phyloP scores from a whole-genome alignment of 1,140 invertebrate species.

The Patella vulgata region DNA sequence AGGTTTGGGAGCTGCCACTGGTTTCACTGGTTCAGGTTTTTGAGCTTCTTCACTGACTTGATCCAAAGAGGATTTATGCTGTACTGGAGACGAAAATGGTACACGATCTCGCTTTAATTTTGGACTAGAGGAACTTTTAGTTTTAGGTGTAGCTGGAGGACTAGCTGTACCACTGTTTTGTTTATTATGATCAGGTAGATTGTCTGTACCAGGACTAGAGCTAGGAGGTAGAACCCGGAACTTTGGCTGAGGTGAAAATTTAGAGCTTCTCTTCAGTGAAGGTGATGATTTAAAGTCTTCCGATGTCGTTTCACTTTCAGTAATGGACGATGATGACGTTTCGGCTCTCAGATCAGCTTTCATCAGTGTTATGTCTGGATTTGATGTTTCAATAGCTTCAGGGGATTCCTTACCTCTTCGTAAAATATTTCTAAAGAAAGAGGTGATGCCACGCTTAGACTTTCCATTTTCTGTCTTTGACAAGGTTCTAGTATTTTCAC shows the following conservation, averaged over 20 bases:
- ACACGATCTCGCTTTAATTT: slow-evolving; percentile 27
- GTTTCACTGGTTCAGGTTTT: not conserved
- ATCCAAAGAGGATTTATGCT: slow-evolving; percentile 7
- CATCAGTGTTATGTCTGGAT: slow-evolving; percentile 35
- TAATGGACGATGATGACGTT: not conserved
- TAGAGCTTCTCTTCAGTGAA: slow-evolving; percentile 7
- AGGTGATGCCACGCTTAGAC: slow-evolving; percentile 47
- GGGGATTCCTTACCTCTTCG: slow-evolving; percentile 47
- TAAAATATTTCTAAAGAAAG: slow-evolving; percentile 55
- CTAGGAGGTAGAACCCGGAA: slow-evolving; percentile 22
- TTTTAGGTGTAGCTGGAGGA: not conserved
- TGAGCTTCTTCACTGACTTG: not conserved
- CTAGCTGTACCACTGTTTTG: not conserved
- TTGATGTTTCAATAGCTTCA: slow-evolving; percentile 30
- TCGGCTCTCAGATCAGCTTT: slow-evolving; percentile 16
- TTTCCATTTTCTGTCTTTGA: slow-evolving; percentile 19
- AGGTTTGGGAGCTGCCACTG: not conserved
- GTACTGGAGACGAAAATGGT: slow-evolving; percentile 29
- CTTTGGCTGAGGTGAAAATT: slow-evolving; percentile 23
- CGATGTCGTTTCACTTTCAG: not conserved
- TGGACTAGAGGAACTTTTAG: slow-evolving; percentile 32
- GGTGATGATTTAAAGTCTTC: slow-evolving; percentile 6
- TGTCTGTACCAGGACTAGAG: not conserved
- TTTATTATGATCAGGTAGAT: not conserved
- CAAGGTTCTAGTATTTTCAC: not conserved